phyloP scores from a whole-genome alignment of 2,888 invertebrate species.

The Sphinx pinastri region DNA sequence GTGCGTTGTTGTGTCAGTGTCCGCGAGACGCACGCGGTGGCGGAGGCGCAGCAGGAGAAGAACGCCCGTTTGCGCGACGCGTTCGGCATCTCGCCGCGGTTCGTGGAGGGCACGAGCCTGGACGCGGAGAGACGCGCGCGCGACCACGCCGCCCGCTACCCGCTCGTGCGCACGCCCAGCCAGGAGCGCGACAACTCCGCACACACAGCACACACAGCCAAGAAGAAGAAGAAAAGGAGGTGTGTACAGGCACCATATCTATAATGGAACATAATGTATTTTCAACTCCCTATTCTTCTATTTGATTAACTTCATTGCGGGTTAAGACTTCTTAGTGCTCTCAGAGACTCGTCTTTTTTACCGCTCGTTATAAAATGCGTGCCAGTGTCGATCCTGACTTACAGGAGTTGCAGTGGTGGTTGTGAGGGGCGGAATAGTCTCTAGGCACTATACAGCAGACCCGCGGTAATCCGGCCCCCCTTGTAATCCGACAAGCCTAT shows the following conservation, averaged over 20 bases:
- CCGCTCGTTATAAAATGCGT: no score
- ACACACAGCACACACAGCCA: slow-evolving; percentile 57
- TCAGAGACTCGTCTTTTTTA: no score
- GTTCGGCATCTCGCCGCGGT: slow-evolving; percentile 96
- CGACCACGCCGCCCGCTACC: slow-evolving; percentile 85
- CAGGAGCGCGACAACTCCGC: slow-evolving; percentile 82
- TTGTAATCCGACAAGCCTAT: no score
- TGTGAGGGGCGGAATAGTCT: no score
- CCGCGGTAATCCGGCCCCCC: no score
- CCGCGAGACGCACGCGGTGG: slow-evolving; percentile 97
- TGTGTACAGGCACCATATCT: slow-evolving; percentile 46
- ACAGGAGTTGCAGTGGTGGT: no score
- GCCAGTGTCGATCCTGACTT: no score
- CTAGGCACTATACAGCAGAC: no score
- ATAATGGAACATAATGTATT: no score
- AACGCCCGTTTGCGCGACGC: slow-evolving; percentile 96
- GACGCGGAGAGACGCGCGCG: slow-evolving; percentile 88
- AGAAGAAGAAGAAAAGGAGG: slow-evolving; percentile 90
- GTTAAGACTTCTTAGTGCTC: no score
- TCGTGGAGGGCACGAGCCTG: slow-evolving; percentile 96
- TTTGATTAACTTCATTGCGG: no score
- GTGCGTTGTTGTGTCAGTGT: slow-evolving; percentile 85
- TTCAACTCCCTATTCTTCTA: no score
- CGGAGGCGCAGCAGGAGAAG: slow-evolving; percentile 97
- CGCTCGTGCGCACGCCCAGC: slow-evolving; percentile 90